These are phyloP conservation scores for Stenodera caucasica DNA, from an alignment of 2,888 invertebrate genomes.

Conservation along the genomic window DNA sequence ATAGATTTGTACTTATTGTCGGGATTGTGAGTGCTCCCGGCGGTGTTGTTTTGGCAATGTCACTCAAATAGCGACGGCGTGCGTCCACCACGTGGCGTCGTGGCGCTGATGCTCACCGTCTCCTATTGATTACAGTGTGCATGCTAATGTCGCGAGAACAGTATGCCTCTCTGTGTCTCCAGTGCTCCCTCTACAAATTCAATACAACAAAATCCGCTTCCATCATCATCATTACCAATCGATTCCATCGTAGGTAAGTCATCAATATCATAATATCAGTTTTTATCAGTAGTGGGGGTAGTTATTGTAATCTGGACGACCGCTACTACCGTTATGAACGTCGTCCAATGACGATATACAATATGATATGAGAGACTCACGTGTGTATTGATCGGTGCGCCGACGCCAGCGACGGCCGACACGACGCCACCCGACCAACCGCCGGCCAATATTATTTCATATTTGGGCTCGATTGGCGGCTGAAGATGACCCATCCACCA, in stretches of 20 bases:
- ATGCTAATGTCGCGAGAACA: slow-evolving; percentile 51
- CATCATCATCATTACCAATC: slow-evolving; percentile 13
- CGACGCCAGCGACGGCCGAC: slow-evolving; percentile 47
- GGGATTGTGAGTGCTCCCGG: slow-evolving; percentile 8
- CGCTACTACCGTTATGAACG: slow-evolving; percentile 44
- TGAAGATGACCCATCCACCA: slow-evolving; percentile 56
- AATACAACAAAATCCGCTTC: neutral
- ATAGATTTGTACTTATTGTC: neutral
- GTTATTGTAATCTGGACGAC: slow-evolving; percentile 12
- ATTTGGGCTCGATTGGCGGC: slow-evolving; percentile 61
- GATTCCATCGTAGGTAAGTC: slow-evolving; percentile 30
- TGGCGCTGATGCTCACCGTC: slow-evolving; percentile 34
- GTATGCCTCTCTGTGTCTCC: slow-evolving; percentile 33
- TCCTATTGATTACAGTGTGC: slow-evolving; percentile 52
- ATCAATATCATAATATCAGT: neutral
- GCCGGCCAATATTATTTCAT: slow-evolving; percentile 65
- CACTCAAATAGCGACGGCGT: slow-evolving; percentile 40
- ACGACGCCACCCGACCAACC: slow-evolving; percentile 60
- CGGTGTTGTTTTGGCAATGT: slow-evolving; percentile 25
- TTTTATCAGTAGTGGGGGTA: neutral
- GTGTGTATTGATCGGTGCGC: slow-evolving; percentile 54
- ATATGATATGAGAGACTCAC: slow-evolving; percentile 54
- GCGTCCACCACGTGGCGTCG: slow-evolving; percentile 40
- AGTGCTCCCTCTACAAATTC: slow-evolving; percentile 11
- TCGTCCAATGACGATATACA: slow-evolving; percentile 54